Base-by-base conservation (phyloP, 2,113 vertebrate genomes). In the Otis tarda region DNA sequence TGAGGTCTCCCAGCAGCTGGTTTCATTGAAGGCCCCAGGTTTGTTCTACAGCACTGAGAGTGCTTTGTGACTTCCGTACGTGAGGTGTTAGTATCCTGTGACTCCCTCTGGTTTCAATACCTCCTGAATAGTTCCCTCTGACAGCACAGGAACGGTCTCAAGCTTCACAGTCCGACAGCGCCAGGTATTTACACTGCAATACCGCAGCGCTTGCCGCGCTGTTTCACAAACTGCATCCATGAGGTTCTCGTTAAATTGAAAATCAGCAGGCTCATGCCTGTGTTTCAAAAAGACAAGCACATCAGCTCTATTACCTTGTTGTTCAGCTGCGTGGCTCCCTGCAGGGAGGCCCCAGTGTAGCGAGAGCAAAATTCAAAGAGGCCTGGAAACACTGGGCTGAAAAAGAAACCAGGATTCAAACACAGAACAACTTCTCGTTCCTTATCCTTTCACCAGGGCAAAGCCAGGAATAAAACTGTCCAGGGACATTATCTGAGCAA, bases 301-400 rank as follows among this genome's bases (percentile, higher is more conserved):
- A 24, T 8, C 56, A 68, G 57, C n/a, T 18, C 30, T 0, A 7
- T 78, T 88, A 99, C 99, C 99, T 99, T 99, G 97, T 99, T 99
- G 97, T 99, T 99, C 92, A 99, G 98, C 88, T 99, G 99, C 5
- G 99, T 99, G 12, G 99, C 99, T 97, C 99, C 99, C 84, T 99
- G 99, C 76, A 99, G 97, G 53, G 99, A 99, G 24, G 99, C 99
- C 14, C 99, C 99, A 1, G 99, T 99, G 92, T 99, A 99, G 89
- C 99, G 98, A 81, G 99, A 99, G 86, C 99, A 99, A 93, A 99
- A 99, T 74, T 99, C 99, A 95, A 99, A 99, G 43, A 99, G 98
- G 64, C 99, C 99, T 35, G 99, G 99, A 96, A 99, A 99, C 83
- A 99, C 99, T 3, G 99, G 99, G 97, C 99, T 99, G 94, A 23